Base-by-base conservation (phyloP, 1,140 invertebrate genomes). In the Rhyacophila brunnea region DNA sequence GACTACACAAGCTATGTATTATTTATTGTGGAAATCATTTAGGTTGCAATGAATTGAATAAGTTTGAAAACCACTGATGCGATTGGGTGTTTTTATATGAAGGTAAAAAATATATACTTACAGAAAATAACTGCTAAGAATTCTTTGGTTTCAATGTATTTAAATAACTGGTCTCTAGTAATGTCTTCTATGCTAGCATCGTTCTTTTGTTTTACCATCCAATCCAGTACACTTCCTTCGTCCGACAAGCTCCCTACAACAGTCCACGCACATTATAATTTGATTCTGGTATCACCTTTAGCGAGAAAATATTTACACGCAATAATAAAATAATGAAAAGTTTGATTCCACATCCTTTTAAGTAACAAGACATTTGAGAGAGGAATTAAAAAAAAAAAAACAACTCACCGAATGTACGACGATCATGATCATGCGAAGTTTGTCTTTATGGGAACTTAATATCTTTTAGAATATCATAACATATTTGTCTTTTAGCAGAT, bases 171-270 rank as follows among this genome's bases (percentile, higher is more conserved):
- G 47, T 93, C 89, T 66, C 93, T 82, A 68, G 93, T 86, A 52
- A 96, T 92, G 68, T 94, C 90, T 75, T 94, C 91, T 62, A 96
- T 94, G 71, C 92, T 95, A 70, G 92, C 89, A 71, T 96, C 93
- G 73, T 91, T 91, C 72, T 95, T 93, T 74, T 96, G 92, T 70
- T 89, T 87, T 44, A 92, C 82, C 83, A 96, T 91, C 93, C 93
- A 96, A 53, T 91, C 86, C 50, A 95, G 80, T 10, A 95, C 93
- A 71, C 91, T 87, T 40, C 81, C 82, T 73, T 94, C 91, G 68
- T 92, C 91, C 60, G 88, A 79, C 60, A 95, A 82, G 80, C 93
- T 90, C 68, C 92, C 93, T 95, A 78, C 69, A 81, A 59, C 43
- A 15, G 44, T 14, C 6, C 18, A 15, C 11, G 11, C 4, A 40